Conservation (phyloP, 2,888 invertebrate species). For the Scaptomyza caliginosa region DNA sequence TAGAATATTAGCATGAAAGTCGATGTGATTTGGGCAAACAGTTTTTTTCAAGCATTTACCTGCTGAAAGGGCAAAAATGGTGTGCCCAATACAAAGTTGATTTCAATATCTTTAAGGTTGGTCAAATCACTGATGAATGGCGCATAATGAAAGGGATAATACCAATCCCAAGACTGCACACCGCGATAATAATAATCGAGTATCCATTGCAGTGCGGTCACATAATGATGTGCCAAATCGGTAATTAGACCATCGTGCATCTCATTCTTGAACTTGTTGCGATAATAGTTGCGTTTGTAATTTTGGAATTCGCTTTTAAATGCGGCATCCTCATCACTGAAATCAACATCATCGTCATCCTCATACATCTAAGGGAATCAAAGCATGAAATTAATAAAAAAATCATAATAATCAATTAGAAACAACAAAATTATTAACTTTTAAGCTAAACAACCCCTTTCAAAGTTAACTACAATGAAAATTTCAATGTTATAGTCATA, state of each 20-base stretch:
- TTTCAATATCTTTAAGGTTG: slow-evolving; percentile 89
- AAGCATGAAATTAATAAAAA: background rate
- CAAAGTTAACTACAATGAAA: background rate
- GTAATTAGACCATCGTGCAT: slow-evolving; percentile 31
- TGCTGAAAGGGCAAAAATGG: slow-evolving; percentile 98
- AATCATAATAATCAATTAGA: too few relatives aligned
- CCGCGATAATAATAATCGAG: slow-evolving; percentile 98
- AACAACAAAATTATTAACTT: background rate
- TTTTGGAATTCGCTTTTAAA: slow-evolving; percentile 90
- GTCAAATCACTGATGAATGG: slow-evolving; percentile 97
- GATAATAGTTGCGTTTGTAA: slow-evolving; percentile 96
- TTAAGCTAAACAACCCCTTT: background rate
- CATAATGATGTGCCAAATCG: slow-evolving; percentile 85
- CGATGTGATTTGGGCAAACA: too few relatives aligned
- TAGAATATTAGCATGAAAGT: too few relatives aligned
- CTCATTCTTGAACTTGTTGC: slow-evolving; percentile 90
- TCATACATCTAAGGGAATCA: slow-evolving; percentile 53
- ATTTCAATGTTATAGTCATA: background rate
- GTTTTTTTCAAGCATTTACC: too few relatives aligned
- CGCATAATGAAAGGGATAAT: slow-evolving; percentile 98
- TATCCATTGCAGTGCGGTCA: slow-evolving; percentile 98
- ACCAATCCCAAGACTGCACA: slow-evolving; percentile 99
- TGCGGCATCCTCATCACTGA: slow-evolving; percentile 85
- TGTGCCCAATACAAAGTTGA: slow-evolving; percentile 92
- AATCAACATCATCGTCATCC: slow-evolving; percentile 80